phyloP scores from a whole-genome alignment of 2,113 vertebrate genomes.

The Andinoacara biseriatus region DNA sequence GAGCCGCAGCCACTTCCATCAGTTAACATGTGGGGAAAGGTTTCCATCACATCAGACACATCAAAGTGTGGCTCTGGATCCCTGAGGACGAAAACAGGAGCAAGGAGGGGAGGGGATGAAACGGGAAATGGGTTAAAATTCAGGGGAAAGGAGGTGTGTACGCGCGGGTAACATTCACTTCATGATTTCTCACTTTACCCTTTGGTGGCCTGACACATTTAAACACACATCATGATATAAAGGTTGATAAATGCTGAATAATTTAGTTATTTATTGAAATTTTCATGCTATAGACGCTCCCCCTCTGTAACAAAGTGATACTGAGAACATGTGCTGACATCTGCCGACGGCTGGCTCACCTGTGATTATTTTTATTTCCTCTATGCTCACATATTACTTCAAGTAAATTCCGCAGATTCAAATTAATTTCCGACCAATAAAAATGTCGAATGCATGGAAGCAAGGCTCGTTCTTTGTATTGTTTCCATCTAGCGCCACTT shows the following conservation, averaged over 20 bases:
- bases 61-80: slow-evolving; percentile 63
- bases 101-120: slow-evolving; percentile 21
- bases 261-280: neutral
- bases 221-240: neutral
- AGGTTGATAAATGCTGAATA: neutral
- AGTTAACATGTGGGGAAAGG: slow-evolving; percentile 42
- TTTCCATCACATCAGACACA: slow-evolving; percentile 67
- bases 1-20: slow-evolving; percentile 20
- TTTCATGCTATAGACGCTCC: neutral
- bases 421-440: neutral
- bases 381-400: neutral
- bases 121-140: slow-evolving; percentile 46
- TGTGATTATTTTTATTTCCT: neutral
- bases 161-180: neutral
- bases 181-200: neutral
- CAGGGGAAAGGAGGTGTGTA: slow-evolving; percentile 11
- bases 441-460: neutral
- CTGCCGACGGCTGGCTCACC: slow-evolving; percentile 28
- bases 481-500: neutral
- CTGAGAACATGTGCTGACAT: slow-evolving; percentile 45
- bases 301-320: neutral
- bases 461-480: neutral
- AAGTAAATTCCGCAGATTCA: slow-evolving; percentile 8
- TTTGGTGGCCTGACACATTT: neutral
- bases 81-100: slow-evolving; percentile 65